These are phyloP conservation scores for Hippocampus guttulatus DNA, from an alignment of 2,113 vertebrate species.

Conservation along the genomic window DNA sequence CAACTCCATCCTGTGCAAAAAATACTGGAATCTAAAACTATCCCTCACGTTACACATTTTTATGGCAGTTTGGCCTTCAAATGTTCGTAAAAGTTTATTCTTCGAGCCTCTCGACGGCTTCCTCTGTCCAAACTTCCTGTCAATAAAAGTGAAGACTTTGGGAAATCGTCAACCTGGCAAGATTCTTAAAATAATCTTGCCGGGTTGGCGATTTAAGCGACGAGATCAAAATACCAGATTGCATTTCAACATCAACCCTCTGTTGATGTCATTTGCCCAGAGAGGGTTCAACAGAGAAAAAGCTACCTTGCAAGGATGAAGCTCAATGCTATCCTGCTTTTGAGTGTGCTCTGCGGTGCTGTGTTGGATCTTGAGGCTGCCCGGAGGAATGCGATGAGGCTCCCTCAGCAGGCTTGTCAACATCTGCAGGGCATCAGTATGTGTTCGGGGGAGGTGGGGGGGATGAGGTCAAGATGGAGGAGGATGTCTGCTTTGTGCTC, in stretches of 20 bases:
- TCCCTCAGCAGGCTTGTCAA: slow-evolving; percentile 44
- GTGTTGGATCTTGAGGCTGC: slow-evolving; percentile 7
- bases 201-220: neutral
- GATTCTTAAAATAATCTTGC: neutral
- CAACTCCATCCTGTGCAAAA: no score
- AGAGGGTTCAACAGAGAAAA: neutral
- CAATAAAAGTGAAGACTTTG: neutral
- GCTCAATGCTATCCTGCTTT: neutral
- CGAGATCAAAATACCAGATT: neutral
- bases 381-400: slow-evolving; percentile 5
- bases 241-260: neutral
- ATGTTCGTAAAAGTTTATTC: no score
- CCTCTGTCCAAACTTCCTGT: neutral
- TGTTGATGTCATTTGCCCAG: neutral
- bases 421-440: slow-evolving; percentile 23
- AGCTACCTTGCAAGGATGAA: neutral
- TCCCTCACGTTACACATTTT: no score
- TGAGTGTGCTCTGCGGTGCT: slow-evolving; percentile 7
- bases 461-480: slow-evolving; percentile 28
- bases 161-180: neutral
- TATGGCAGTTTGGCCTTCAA: no score
- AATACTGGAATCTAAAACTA: no score
- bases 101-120: neutral
- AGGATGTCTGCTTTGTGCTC: neutral
- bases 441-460: neutral